These are phyloP conservation scores for Mallotus villosus DNA, from an alignment of 2,797 vertebrate genomes.

Conservation along the genomic window DNA sequence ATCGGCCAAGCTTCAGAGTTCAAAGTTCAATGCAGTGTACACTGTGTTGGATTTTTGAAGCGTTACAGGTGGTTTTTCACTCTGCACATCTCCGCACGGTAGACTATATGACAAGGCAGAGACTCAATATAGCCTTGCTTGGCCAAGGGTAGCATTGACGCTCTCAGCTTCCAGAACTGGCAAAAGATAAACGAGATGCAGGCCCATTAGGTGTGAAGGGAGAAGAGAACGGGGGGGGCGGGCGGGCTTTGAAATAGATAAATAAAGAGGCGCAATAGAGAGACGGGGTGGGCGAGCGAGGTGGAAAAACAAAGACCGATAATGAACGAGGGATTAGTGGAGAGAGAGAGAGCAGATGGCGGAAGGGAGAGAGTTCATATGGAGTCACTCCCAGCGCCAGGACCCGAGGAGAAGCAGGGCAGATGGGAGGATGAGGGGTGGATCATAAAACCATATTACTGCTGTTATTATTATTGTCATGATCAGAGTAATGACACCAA, in stretches of 20 bases:
- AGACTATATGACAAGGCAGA: neutral
- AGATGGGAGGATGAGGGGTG: slow-evolving; percentile 68
- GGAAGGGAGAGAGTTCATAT: slow-evolving; percentile 56
- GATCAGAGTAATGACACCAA: slow-evolving; percentile 58
- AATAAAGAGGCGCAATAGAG: neutral
- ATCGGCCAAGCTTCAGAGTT: neutral
- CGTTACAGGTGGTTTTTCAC: neutral
- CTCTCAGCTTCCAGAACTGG: neutral
- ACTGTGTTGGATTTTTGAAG: neutral
- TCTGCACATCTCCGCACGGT: neutral
- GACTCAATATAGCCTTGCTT: neutral
- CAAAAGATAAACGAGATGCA: neutral
- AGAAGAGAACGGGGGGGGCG: neutral
- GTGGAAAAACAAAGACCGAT: slow-evolving; percentile 29
- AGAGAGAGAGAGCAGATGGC: slow-evolving; percentile 68
- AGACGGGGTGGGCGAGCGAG: slow-evolving; percentile 6
- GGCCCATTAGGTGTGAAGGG: neutral
- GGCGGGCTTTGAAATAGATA: slow-evolving; percentile 1
- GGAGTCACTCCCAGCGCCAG: slow-evolving; percentile 55
- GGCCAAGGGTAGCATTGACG: slow-evolving; percentile 1
- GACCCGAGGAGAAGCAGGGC: slow-evolving; percentile 57
- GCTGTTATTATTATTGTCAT: slow-evolving; percentile 66
- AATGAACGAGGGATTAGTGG: neutral
- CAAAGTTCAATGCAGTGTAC: neutral
- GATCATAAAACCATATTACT: slow-evolving; percentile 74